Conservation (phyloP, 2,797 vertebrate species). For the Menidia menidia region DNA sequence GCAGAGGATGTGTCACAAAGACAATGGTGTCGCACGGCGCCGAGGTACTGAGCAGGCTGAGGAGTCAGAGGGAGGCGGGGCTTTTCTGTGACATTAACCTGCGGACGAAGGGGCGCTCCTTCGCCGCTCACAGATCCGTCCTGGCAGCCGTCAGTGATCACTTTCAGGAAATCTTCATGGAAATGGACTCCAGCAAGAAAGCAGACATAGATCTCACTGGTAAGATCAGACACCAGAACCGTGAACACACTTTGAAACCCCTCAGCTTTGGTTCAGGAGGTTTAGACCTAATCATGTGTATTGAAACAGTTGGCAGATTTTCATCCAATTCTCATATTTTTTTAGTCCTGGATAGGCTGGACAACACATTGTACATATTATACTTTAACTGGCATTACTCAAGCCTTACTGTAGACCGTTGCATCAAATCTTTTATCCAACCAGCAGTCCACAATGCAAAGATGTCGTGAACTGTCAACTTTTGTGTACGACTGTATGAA, state of each 20-base stretch:
- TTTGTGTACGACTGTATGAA: background rate
- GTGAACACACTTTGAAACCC: background rate
- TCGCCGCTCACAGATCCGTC: conserved; percentile 84
- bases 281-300: background rate
- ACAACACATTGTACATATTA: background rate
- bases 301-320: background rate
- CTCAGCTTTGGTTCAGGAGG: background rate
- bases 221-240: conserved; percentile 46
- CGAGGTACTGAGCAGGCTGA: conserved; percentile 82
- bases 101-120: conserved; percentile 78
- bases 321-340: background rate
- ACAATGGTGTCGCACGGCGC: conserved; percentile 77
- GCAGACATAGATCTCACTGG: conserved; percentile 85
- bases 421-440: too few relatives aligned
- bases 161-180: conserved; percentile 86
- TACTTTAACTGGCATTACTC: background rate
- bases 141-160: conserved; percentile 87
- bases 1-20: conserved; percentile 75
- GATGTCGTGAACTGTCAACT: too few relatives aligned
- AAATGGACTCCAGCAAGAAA: conserved; percentile 79
- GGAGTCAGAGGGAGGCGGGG: conserved; percentile 84
- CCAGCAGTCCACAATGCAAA: background rate
- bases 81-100: conserved; percentile 87
- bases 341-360: too few relatives aligned
- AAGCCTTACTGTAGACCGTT: background rate